Base-by-base conservation (phyloP, 2,113 vertebrate species). In the Pseudorectes ferrugineus region DNA sequence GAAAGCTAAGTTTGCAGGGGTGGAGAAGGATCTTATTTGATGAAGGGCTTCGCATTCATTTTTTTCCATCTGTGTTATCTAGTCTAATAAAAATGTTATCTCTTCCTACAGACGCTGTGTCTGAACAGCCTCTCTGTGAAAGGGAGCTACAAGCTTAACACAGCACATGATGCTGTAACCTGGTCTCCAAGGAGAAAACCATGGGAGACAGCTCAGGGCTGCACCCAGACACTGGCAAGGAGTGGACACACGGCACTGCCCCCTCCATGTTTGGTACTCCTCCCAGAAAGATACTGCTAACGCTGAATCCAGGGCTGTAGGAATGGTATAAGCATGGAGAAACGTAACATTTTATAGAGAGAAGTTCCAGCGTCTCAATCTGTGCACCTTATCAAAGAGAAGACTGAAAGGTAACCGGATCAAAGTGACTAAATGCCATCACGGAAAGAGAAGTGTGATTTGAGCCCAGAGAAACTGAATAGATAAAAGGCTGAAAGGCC, bases 1-100 rank as follows among this genome's bases (percentile, higher is more conserved):
- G 59, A 83, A 73, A 90, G 33, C 71, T 33, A 70, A 43, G 51
- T 88, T 80, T 80, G 72, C 10, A 26, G 43, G 55, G 59, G 59
- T 65, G 63, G 66, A 82, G 20, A 8, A 93, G 57, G 43, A 92
- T 90, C 46, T 71, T 74, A 83, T 81, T 95, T 92, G 94, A 94
- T 84, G 85, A 96, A 92, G 72, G 75, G 46, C 29, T 92, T 89
- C 49, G 36, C 88, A 66, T 85, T 92, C 42, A 43, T 92, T 97
- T 96, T 96, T 83, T 95, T 78, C 88, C 92, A 90, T 94, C 68
- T 77, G 72, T 86, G 85, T 93, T 96, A 96, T 88, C 91, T 83
- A 83, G 71, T 31, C 58, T 97, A 94, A 95, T 92, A 88, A 88
- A 93, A 97, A 85, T 25, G 92, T 88, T 95, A 90, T 90, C 85